Conservation (phyloP, 2,113 vertebrate genomes). For the Ptychochromis oligacanthus region DNA sequence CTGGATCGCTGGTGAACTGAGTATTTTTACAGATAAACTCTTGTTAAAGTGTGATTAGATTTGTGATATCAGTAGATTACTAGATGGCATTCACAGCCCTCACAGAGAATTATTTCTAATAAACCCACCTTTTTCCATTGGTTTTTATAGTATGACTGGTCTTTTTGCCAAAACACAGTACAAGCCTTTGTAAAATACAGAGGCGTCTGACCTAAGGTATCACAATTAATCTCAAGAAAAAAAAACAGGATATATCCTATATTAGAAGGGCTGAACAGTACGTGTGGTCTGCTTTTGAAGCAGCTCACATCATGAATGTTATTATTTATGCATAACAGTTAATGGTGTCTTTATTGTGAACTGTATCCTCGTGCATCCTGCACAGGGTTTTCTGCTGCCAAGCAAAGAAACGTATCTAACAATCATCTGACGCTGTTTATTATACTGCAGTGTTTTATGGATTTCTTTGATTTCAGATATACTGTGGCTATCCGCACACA, state of each 20-base stretch:
- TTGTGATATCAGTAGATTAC: background rate
- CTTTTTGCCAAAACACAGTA: background rate
- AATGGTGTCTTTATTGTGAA: background rate
- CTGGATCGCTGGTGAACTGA: background rate
- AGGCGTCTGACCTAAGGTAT: background rate
- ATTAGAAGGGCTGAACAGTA: background rate
- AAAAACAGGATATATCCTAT: background rate
- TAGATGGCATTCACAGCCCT: background rate
- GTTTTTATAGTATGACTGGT: background rate
- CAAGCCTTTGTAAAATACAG: background rate
- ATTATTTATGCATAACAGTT: constrained; percentile 10
- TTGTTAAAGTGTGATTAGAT: background rate
- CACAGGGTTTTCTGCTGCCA: constrained; percentile 24
- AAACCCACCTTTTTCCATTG: background rate
- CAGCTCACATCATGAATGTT: background rate
- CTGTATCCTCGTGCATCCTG: background rate
- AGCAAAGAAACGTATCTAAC: constrained; percentile 30
- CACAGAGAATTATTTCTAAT: constrained; percentile 8
- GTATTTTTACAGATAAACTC: background rate
- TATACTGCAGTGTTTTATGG: background rate
- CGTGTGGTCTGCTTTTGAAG: background rate
- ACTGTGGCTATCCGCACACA: constrained; percentile 3
- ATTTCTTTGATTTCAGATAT: constrained; percentile 23
- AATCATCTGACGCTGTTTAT: constrained; percentile 18
- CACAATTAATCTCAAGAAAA: background rate